Evolutionary conservation across 2,113 vertebrate species (phyloP).

Genomic region (Helogale parvula): DNA sequence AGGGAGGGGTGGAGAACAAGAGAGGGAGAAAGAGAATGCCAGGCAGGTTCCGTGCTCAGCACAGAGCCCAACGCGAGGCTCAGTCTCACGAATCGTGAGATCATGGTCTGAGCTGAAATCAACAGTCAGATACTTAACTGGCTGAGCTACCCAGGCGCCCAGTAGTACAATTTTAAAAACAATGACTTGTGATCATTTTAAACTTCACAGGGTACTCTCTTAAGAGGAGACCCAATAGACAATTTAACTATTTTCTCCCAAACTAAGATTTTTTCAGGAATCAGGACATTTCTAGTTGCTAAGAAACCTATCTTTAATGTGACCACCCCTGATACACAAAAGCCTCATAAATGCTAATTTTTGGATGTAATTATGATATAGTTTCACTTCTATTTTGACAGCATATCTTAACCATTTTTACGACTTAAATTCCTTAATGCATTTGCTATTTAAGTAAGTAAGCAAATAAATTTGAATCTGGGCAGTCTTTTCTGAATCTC

Average conservation of each 20-base stretch:
- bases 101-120: no score
- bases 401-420: background rate
- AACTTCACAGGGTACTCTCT: background rate
- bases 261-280: slow-evolving; percentile 83
- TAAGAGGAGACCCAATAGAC: background rate
- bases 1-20: no score
- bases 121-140: no score
- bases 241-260: slow-evolving; percentile 73
- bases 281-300: slow-evolving; percentile 86
- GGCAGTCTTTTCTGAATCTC: slow-evolving; percentile 77
- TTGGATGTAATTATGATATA: background rate
- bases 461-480: background rate
- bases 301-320: slow-evolving; percentile 83
- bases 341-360: background rate
- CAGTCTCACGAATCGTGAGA: no score
- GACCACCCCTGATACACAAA: background rate
- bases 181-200: slow-evolving; percentile 51
- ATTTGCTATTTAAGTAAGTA: slow-evolving; percentile 26
- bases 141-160: no score
- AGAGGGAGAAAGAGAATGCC: no score
- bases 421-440: background rate
- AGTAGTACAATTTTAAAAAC: slow-evolving; percentile 60
- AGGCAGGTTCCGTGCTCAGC: no score
- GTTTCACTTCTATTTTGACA: slow-evolving; percentile 23
- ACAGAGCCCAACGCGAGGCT: no score